Evolutionary conservation across 2,113 vertebrate species (phyloP), one percentile per base, ranked within the genome.

Genomic region (Toxostoma redivivum): DNA sequence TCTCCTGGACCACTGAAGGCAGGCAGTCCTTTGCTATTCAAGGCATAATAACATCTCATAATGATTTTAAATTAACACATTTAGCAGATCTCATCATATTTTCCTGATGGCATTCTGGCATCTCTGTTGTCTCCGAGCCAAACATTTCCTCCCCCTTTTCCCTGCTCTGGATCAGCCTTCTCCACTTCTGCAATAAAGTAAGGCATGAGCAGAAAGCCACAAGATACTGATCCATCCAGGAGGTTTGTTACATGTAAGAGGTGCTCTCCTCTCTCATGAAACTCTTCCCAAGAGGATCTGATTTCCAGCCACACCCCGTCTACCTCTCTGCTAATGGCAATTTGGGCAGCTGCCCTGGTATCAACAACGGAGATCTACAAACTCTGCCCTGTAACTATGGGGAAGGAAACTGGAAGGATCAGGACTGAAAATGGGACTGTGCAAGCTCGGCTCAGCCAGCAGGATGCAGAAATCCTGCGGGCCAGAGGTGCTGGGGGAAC

Each of bases 251-350:
- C 85, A 97, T 95, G 96, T 96, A 88, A 95, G 95, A 96, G 93
- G 95, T 93, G 78, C 93, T 96, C 93, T 92, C 85, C 47, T 53
- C 95, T 95, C 96, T 96, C 94, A 96, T 97, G 96, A 96, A 91
- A 95, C 93, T 95, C 95, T 97, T 97, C 93, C 96, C 95, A 96
- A 96, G 95, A 97, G 92, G 93, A 97, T 96, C 95, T 97, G 93
- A 97, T 97, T 97, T 97, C 96, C 94, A 95, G 7, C 96, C 96
- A 94, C 96, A 96, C 96, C 96, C 95, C 60, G 86, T 96, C 95
- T 96, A 74, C 94, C 95, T 95, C 92, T 45, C 93, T 10, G 94
- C 95, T 96, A 78, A 96, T 96, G 93, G 96, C 96, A 97, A 96
- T 97, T 97, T 97, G 96, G 94, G 96, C 93, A 96, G 94, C 94